Conservation (phyloP, 2,113 vertebrate genomes). For the Ageneiosus marmoratus region DNA sequence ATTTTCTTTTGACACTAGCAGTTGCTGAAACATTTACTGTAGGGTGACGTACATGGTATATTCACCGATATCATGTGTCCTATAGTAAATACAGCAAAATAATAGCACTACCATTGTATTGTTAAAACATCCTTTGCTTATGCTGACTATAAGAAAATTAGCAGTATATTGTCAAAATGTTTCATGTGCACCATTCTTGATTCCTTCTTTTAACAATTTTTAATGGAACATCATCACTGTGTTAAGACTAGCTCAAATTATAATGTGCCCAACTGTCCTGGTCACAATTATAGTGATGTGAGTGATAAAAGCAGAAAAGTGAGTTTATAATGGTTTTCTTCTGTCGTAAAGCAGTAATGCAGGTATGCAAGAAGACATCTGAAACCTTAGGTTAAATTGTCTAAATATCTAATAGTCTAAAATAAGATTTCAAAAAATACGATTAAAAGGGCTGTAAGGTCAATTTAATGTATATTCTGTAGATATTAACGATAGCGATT, state of each 20-base stretch:
- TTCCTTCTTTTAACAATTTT: background rate
- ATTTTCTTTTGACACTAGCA: background rate
- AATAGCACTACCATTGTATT: background rate
- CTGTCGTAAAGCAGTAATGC: background rate
- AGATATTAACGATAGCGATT: background rate
- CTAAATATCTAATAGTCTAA: no score
- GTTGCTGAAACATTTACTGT: background rate
- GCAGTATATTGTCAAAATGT: background rate
- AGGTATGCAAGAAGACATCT: background rate
- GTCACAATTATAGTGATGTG: background rate
- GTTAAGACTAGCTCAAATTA: background rate
- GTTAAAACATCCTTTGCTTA: background rate
- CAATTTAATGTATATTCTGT: background rate
- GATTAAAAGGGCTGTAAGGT: background rate
- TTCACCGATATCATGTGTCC: background rate
- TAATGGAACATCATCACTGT: background rate
- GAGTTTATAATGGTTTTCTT: background rate
- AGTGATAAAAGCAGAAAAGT: background rate
- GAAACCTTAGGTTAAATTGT: background rate
- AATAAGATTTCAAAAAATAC: no score
- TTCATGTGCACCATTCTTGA: background rate
- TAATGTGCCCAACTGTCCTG: slow-evolving; percentile 1
- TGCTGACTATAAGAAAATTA: background rate
- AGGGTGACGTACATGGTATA: background rate
- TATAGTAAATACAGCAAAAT: background rate